These are phyloP conservation scores for Girardia tigrina DNA, from an alignment of 2,888 invertebrate species.

Conservation along the genomic window DNA sequence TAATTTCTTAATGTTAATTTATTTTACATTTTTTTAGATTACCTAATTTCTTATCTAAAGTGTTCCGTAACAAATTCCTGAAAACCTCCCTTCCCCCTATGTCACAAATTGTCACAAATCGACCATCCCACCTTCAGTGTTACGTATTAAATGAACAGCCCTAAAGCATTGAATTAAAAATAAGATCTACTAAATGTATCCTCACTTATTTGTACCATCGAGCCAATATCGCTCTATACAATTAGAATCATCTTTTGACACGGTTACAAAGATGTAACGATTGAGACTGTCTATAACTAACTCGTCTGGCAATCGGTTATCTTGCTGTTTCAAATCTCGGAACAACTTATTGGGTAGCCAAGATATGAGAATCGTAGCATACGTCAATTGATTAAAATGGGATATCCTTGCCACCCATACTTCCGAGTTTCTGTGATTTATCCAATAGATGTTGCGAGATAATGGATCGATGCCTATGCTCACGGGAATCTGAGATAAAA, in stretches of 20 bases:
- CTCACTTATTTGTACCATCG: background rate
- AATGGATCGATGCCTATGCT: background rate
- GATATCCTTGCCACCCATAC: background rate
- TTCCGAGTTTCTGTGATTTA: constrained; percentile 6
- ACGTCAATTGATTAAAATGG: background rate
- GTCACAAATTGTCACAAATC: no score
- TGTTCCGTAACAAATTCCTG: no score
- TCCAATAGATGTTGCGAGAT: constrained; percentile 14
- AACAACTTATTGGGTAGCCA: background rate
- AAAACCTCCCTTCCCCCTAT: no score
- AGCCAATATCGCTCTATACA: background rate
- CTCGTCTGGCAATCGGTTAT: background rate
- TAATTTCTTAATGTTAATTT: no score
- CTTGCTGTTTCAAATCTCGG: background rate
- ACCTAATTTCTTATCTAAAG: no score
- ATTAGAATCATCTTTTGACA: background rate
- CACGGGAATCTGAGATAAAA: background rate
- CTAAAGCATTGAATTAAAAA: no score
- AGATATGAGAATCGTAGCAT: background rate
- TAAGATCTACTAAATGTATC: no score
- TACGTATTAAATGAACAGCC: no score
- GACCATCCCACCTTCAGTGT: no score
- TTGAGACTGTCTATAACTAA: background rate
- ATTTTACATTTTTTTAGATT: no score
- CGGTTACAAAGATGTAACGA: background rate